These are phyloP conservation scores for Leucozona laternaria DNA, from an alignment of 2,888 invertebrate species.

Conservation along the genomic window DNA sequence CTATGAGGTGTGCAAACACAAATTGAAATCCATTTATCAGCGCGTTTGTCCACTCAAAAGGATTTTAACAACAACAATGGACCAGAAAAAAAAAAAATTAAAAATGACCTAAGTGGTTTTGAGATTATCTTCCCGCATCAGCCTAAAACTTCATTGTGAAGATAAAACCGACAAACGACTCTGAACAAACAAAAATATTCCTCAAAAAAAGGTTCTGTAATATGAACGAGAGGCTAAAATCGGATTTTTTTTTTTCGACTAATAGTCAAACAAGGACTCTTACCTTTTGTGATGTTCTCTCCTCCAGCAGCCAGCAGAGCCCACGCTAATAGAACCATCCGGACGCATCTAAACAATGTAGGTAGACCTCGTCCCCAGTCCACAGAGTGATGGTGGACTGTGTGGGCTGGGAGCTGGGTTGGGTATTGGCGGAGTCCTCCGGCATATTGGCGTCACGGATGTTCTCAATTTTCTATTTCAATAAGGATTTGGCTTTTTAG, in stretches of 20 bases:
- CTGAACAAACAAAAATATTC: conserved; percentile 61
- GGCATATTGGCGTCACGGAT: conserved; percentile 75
- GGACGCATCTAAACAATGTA: conserved; percentile 72
- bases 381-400: background rate
- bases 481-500: conserved; percentile 73
- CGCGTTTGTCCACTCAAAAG: conserved; percentile 41
- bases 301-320: conserved; percentile 5
- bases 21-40: conserved; percentile 67
- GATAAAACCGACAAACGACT: conserved; percentile 64
- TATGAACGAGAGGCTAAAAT: conserved; percentile 33
- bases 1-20: conserved; percentile 65
- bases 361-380: conserved; percentile 16
- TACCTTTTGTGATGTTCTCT: conserved; percentile 58
- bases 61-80: conserved; percentile 11
- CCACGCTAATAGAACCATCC: conserved; percentile 72
- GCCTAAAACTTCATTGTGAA: conserved; percentile 64
- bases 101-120: conserved; percentile 62
- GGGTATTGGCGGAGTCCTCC: conserved; percentile 69
- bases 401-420: background rate
- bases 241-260: conserved; percentile 14
- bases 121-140: conserved; percentile 49
- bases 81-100: background rate
- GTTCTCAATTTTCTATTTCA: conserved; percentile 75
- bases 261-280: conserved; percentile 39
- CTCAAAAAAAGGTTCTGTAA: conserved; percentile 38